phyloP scores from a whole-genome alignment of 2,797 vertebrate species.

The Chelonia mydas region DNA sequence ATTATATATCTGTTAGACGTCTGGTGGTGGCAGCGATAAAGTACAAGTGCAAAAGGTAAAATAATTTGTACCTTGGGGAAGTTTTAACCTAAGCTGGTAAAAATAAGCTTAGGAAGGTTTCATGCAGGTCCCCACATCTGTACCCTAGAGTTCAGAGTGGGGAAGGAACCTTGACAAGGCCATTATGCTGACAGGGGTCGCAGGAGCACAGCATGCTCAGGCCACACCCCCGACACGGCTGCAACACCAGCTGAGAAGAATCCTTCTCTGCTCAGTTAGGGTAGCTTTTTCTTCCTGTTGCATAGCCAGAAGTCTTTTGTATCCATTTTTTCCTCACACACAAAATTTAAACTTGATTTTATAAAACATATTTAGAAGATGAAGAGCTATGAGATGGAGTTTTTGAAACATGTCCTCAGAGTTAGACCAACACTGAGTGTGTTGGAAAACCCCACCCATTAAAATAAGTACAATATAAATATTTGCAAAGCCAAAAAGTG shows the following conservation, averaged over 20 bases:
- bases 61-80: too few species aligned
- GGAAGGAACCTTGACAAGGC: too few species aligned
- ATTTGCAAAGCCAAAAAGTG: neutral
- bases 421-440: neutral
- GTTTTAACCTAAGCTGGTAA: too few species aligned
- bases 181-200: neutral
- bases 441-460: neutral
- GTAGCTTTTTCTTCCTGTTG: neutral
- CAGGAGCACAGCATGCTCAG: neutral
- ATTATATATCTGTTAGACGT: too few species aligned
- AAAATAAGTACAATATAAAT: neutral
- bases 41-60: too few species aligned
- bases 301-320: neutral
- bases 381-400: neutral
- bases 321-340: neutral
- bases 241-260: neutral
- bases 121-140: too few species aligned
- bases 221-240: neutral
- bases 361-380: neutral
- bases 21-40: too few species aligned
- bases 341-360: neutral
- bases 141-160: too few species aligned
- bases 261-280: neutral
- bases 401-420: neutral
- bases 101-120: too few species aligned